Evolutionary conservation across 2,888 invertebrate genomes (phyloP).

Genomic region (Patella pellucida): DNA sequence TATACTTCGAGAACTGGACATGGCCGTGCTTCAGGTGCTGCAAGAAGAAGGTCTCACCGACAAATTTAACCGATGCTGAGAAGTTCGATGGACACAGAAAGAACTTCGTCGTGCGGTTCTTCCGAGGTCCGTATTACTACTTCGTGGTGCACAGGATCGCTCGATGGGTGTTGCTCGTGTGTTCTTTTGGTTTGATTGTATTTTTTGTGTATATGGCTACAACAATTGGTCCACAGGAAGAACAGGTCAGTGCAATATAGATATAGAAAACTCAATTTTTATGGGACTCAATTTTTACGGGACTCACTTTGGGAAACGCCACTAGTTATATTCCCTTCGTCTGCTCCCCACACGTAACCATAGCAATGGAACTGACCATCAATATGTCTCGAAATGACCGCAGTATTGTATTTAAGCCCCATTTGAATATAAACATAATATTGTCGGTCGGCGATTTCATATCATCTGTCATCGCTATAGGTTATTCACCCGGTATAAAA

Average conservation of each 20-base stretch:
- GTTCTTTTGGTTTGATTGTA: slow-evolving; percentile 40
- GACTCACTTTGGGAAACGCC: background rate
- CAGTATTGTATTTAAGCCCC: too few relatives aligned
- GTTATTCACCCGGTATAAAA: too few relatives aligned
- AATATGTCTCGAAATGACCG: too few relatives aligned
- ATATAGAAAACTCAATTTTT: background rate
- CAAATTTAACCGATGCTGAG: slow-evolving; percentile 1
- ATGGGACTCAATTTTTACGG: background rate
- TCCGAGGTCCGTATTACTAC: slow-evolving; percentile 29
- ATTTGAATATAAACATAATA: too few relatives aligned
- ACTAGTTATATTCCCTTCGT: too few relatives aligned
- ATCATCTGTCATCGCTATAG: too few relatives aligned
- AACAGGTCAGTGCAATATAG: slow-evolving; percentile 48
- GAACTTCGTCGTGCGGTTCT: slow-evolving; percentile 26
- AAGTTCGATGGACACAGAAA: slow-evolving; percentile 23
- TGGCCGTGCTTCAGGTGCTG: slow-evolving; percentile 32
- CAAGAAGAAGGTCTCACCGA: background rate
- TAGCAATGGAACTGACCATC: too few relatives aligned
- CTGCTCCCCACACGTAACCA: background rate
- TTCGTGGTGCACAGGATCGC: slow-evolving; percentile 50
- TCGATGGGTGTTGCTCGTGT: slow-evolving; percentile 43
- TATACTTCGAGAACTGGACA: slow-evolving; percentile 38
- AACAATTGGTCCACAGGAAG: slow-evolving; percentile 53
- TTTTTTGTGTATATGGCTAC: slow-evolving; percentile 54
- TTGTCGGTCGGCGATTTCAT: too few relatives aligned